Base-by-base conservation (phyloP, 2,888 invertebrate genomes). In the Scaptodrosophila latifasciaeformis region DNA sequence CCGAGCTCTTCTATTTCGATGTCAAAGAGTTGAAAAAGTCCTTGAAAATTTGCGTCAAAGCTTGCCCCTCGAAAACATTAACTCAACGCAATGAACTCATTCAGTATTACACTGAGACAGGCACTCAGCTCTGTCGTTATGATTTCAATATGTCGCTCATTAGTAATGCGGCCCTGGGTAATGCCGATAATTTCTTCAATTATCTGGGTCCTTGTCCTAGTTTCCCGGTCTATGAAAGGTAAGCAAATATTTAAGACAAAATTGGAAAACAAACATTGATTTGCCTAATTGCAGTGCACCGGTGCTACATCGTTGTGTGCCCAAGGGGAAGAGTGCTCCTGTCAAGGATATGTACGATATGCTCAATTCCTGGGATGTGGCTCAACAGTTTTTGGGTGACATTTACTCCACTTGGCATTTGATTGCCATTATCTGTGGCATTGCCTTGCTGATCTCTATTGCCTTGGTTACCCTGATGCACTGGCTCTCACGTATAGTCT, bases 321-420 rank as follows among this genome's bases (percentile, higher is more conserved):
- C 97, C 3, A 88, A 90, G 37, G 89, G 92, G 6, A 89, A 90
- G 65, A 91, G 92, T 49, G 86, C 92, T 7, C 89, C 91, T 0
- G 87, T 88, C 31, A 89, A 88, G 44, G 92, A 93, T 83, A 90
- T 96, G 69, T 95, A 95, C 86, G 91, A 91, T 3, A 88, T 94
- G 71, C 88, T 97, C 39, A 96, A 97, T 82, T 93, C 92, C 70
- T 95, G 96, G 92, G 95, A 96, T 84, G 90, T 93, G 27, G 90
- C 96, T 70, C 95, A 96, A 86, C 95, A 96, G 87, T 91, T 96
- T 84, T 87, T 96, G 29, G 92, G 93, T 45, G 97, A 97, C 87
- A 88, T 97, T 5, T 96, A 95, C 82, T 91, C 92, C 57, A 93
- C 95, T 31, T 96, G 96, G 96, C 92, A 90, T 78, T 92, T 94